Conservation (phyloP, 2,797 vertebrate species). For the Alauda arvensis region DNA sequence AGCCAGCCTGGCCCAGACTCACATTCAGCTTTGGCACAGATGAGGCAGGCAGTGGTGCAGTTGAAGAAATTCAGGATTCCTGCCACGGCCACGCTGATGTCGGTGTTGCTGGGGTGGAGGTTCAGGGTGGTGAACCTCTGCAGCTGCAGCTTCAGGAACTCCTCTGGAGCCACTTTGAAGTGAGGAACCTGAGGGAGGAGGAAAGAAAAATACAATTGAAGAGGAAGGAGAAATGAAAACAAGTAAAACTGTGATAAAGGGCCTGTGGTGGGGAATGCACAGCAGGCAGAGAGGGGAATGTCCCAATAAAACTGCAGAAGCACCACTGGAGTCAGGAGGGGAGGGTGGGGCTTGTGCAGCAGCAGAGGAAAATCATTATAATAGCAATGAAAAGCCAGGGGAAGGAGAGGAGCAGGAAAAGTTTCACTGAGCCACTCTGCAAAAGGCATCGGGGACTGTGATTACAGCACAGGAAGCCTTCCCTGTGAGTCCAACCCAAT, state of each 20-base stretch:
- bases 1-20: constrained; percentile 62
- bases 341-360: not conserved
- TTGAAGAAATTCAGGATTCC: constrained; percentile 95
- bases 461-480: constrained; percentile 49
- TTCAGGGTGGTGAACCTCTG: constrained; percentile 97
- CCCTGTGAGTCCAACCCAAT: not conserved
- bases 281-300: constrained; percentile 12
- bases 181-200: constrained; percentile 86
- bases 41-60: constrained; percentile 94
- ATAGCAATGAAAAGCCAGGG: not conserved
- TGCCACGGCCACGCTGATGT: constrained; percentile 93
- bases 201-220: constrained; percentile 6
- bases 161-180: constrained; percentile 96
- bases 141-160: constrained; percentile 93
- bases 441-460: constrained; percentile 2
- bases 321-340: not conserved
- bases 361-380: constrained; percentile 26
- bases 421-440: constrained; percentile 48
- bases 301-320: constrained; percentile 15
- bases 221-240: not conserved
- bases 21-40: constrained; percentile 98
- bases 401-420: constrained; percentile 34
- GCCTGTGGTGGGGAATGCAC: not conserved
- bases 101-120: constrained; percentile 94
- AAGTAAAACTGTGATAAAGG: constrained; percentile 5